Conservation (phyloP, 2,797 vertebrate species). For the Eospalax fontanierii region DNA sequence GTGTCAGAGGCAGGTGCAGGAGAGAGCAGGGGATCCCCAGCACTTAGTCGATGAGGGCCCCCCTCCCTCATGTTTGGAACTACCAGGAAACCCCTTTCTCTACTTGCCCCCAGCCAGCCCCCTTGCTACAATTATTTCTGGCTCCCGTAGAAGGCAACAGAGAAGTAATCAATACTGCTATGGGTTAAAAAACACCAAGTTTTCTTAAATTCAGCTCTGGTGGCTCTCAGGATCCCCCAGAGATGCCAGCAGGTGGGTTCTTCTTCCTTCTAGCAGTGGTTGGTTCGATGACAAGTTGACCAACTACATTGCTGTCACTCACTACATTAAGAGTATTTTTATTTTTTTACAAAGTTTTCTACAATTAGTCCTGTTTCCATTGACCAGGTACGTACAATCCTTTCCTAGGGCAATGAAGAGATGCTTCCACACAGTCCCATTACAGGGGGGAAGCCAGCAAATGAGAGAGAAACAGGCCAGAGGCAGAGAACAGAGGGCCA, state of each 20-base stretch:
- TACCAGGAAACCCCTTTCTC: conserved; percentile 52
- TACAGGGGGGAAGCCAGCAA: background rate
- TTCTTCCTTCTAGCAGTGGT: conserved; percentile 4
- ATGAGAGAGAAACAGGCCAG: background rate
- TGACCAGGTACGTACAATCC: conserved; percentile 41
- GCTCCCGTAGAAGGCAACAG: conserved; percentile 51
- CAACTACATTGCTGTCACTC: background rate
- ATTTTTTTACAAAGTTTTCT: conserved; percentile 21
- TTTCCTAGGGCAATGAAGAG: conserved; percentile 42
- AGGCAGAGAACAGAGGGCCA: background rate
- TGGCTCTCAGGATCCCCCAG: background rate
- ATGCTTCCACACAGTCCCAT: background rate
- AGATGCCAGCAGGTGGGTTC: conserved; percentile 6
- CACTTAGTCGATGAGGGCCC: background rate
- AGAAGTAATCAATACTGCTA: conserved; percentile 71
- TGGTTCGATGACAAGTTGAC: background rate
- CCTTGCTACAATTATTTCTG: conserved; percentile 67
- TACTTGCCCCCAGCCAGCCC: conserved; percentile 48
- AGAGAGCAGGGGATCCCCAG: background rate
- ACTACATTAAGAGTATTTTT: background rate
- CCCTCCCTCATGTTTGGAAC: background rate
- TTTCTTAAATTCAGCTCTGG: conserved; percentile 30
- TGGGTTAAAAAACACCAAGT: conserved; percentile 58
- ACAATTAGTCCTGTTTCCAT: conserved; percentile 21
- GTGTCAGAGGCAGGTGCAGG: background rate